Evolutionary conservation across 2,797 vertebrate genomes (phyloP).

Genomic region (Pseudocheirus occidentalis): DNA sequence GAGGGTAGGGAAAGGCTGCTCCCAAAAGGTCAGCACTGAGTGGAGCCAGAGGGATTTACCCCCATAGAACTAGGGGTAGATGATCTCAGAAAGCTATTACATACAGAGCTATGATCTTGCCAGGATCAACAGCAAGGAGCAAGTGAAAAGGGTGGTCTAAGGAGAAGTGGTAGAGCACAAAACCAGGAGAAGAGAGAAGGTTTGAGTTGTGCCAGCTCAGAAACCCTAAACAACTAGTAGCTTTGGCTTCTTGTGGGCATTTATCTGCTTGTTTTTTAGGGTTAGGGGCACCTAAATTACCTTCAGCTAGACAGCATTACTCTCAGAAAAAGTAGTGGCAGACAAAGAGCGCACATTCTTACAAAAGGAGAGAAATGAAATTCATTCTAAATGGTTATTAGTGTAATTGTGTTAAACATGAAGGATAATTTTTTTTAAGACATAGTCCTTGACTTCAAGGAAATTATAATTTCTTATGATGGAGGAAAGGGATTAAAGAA

Average conservation of each 20-base stretch:
- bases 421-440: neutral
- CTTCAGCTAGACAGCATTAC: neutral
- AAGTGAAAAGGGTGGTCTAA: neutral
- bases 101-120: neutral
- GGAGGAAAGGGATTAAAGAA: neutral
- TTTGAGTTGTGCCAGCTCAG: neutral
- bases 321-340: neutral
- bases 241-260: neutral
- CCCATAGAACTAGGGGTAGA: neutral
- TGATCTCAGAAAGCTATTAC: neutral
- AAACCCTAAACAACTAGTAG: neutral
- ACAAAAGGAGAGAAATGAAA: neutral
- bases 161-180: neutral
- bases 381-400: neutral
- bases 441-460: neutral
- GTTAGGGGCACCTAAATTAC: neutral
- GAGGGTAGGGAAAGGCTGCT: neutral
- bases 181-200: neutral
- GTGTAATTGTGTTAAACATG: neutral
- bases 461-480: neutral
- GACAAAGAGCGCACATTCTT: neutral
- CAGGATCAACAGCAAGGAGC: neutral
- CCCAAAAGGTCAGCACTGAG: neutral
- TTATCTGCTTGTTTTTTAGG: neutral
- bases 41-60: neutral